Evolutionary conservation across 1,140 invertebrate genomes (phyloP).

Genomic region (Apocrypta bakeri): DNA sequence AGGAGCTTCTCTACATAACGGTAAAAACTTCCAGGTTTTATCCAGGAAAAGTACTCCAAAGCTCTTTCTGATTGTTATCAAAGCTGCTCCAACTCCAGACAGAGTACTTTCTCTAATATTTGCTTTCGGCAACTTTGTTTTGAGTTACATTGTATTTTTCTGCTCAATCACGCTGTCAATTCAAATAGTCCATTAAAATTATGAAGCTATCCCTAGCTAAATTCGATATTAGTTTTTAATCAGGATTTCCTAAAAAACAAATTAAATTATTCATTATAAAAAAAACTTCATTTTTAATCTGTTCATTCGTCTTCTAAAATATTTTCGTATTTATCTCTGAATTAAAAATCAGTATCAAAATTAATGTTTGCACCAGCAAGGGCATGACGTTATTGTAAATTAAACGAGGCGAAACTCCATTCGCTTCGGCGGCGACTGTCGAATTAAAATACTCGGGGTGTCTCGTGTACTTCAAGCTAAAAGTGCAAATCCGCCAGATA

Average conservation of each 20-base stretch:
- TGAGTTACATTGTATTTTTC: too few relatives aligned
- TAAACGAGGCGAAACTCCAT: neutral
- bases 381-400: neutral
- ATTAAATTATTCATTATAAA: too few relatives aligned
- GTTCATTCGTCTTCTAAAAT: too few relatives aligned
- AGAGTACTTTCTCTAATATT: neutral
- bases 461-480: neutral
- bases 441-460: too few relatives aligned
- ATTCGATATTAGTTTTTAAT: too few relatives aligned
- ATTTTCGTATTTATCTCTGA: too few relatives aligned
- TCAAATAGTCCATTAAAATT: too few relatives aligned
- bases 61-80: neutral
- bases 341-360: slow-evolving; percentile 22
- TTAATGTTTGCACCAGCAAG: neutral
- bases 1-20: neutral
- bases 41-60: neutral
- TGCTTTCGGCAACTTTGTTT: neutral
- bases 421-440: neutral
- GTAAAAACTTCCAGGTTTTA: neutral
- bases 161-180: too few relatives aligned
- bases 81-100: neutral
- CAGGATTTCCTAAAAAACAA: too few relatives aligned
- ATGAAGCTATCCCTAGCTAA: too few relatives aligned
- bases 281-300: too few relatives aligned
- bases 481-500: neutral